A percentile compares a stretch with the other conserved stretches of the same genome.
Conservation (phyloP, 1,140 invertebrate genomes). For the Ectropis grisescens region DNA sequence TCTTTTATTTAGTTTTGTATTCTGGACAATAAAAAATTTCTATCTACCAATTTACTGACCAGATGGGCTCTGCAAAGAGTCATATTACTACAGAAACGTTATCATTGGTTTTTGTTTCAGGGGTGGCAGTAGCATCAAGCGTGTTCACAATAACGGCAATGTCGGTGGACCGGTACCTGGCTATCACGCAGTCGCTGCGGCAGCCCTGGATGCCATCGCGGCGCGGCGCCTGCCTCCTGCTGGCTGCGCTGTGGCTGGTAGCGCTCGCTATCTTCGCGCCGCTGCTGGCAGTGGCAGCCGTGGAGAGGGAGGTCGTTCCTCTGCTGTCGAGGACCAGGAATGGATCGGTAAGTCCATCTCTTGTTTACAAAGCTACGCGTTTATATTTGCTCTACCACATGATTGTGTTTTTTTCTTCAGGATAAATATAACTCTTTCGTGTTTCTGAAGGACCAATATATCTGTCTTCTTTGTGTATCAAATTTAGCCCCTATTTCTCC, state of each 20-base stretch:
- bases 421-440: no score
- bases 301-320: constrained; percentile 57
- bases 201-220: constrained; percentile 76
- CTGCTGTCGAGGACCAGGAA: constrained; percentile 34
- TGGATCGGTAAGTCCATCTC: constrained; percentile 51
- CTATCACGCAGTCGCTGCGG: constrained; percentile 80
- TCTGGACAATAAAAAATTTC: no score
- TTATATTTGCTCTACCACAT: no score
- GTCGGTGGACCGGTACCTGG: constrained; percentile 82
- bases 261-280: constrained; percentile 78
- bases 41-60: no score
- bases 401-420: no score
- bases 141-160: constrained; percentile 85
- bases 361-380: no score
- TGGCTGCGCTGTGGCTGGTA: constrained; percentile 75
- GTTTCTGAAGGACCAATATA: no score
- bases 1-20: no score
- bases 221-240: constrained; percentile 74
- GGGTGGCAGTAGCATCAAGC: constrained; percentile 81
- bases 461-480: no score
- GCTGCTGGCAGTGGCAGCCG: constrained; percentile 69
- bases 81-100: no score
- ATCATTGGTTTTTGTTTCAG: constrained; percentile 69
- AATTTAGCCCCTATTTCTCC: no score
- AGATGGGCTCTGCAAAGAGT: no score